Conservation (phyloP, 2,888 invertebrate genomes). For the Terebella lapidaria region DNA sequence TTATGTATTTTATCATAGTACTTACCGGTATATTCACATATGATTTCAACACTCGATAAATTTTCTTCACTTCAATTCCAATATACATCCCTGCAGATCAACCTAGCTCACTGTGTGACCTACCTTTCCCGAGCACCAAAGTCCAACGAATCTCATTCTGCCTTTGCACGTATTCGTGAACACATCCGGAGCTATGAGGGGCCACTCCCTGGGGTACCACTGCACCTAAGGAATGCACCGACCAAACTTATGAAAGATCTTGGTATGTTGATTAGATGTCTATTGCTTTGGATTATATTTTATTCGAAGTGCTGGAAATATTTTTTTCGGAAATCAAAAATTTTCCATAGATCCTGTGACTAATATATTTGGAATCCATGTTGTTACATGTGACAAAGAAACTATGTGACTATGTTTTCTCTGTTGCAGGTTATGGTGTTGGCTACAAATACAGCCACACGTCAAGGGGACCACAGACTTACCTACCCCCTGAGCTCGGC, state of each 20-base stretch:
- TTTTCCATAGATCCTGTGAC: no score
- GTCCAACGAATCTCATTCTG: constrained; percentile 63
- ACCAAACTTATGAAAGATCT: constrained; percentile 72
- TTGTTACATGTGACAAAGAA: no score
- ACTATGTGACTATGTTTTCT: no score
- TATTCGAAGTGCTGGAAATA: no score
- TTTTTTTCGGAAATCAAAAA: no score
- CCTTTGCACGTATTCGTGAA: constrained; percentile 61
- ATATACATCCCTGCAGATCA: constrained; percentile 33
- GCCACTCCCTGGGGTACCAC: constrained; percentile 68
- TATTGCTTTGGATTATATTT: no score
- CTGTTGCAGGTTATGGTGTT: constrained; percentile 56
- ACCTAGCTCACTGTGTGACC: constrained; percentile 72
- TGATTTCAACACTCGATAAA: no score
- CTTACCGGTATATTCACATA: no score
- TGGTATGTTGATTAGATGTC: constrained; percentile 52
- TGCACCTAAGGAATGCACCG: constrained; percentile 76
- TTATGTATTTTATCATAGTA: no score
- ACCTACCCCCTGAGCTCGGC: constrained; percentile 39
- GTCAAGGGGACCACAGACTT: constrained; percentile 34
- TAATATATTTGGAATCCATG: no score
- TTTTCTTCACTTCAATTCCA: no score
- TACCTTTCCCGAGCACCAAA: constrained; percentile 74
- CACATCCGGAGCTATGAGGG: constrained; percentile 64
- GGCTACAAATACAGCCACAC: constrained; percentile 45